Conservation (phyloP, 1,140 invertebrate species). For the Tetraneura akinire region DNA sequence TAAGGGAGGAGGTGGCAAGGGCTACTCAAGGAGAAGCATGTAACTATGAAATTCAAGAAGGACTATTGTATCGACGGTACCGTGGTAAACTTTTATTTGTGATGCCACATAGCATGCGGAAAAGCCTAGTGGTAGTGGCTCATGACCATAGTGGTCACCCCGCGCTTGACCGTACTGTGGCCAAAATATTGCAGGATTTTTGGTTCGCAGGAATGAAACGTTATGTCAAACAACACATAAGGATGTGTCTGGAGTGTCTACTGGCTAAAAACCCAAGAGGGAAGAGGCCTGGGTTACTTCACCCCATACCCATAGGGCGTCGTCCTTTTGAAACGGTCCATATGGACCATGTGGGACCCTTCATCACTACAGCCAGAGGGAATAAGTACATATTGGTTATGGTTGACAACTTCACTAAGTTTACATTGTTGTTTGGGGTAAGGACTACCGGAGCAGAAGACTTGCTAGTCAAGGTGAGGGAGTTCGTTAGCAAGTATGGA, state of each 20-base stretch:
- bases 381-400: not conserved
- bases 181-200: not conserved
- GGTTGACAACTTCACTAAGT: not conserved
- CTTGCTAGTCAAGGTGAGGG: not conserved
- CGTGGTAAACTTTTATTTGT: conserved; percentile 9
- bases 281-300: not conserved
- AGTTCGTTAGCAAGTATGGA: not conserved
- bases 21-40: no score
- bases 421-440: not conserved
- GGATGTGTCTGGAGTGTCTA: not conserved
- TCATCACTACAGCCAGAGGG: not conserved
- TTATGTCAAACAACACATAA: no score
- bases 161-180: not conserved
- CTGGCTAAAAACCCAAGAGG: not conserved
- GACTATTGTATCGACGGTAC: not conserved
- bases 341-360: not conserved
- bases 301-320: conserved; percentile 25
- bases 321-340: not conserved
- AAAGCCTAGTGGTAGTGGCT: not conserved
- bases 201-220: no score
- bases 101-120: conserved; percentile 32
- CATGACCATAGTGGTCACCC: no score
- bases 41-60: no score
- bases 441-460: not conserved
- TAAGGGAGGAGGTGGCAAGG: no score